Evolutionary conservation across 2,888 invertebrate genomes (phyloP).

Genomic region (Drosophila kokeensis): DNA sequence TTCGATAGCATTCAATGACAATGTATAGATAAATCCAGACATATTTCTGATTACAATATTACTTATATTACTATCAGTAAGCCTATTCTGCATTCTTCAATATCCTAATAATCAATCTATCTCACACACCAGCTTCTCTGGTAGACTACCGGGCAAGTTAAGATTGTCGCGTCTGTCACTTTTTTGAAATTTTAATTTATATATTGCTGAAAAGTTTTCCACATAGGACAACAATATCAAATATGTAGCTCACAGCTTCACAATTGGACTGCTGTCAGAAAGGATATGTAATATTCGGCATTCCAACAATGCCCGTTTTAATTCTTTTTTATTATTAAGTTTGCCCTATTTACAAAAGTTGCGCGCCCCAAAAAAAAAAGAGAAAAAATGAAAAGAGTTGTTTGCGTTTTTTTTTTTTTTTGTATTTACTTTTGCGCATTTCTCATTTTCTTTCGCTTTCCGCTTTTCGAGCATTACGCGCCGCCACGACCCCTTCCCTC

Average conservation of each 20-base stretch:
- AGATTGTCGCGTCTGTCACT: too few relatives aligned
- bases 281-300: background rate
- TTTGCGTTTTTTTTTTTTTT: conserved; percentile 20
- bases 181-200: background rate
- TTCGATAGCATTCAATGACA: too few relatives aligned
- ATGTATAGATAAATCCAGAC: background rate
- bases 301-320: background rate
- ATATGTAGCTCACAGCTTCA: background rate
- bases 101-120: too few relatives aligned
- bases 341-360: conserved; percentile 57
- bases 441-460: conserved; percentile 62
- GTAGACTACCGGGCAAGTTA: too few relatives aligned
- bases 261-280: background rate
- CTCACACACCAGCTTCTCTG: background rate
- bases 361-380: conserved; percentile 33
- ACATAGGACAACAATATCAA: background rate
- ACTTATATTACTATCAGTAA: background rate
- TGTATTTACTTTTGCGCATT: conserved; percentile 62
- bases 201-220: background rate
- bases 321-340: conserved; percentile 38
- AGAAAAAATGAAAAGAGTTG: conserved; percentile 36
- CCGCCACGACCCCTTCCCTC: background rate
- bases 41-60: background rate
- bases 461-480: conserved; percentile 32
- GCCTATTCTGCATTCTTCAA: background rate